Evolutionary conservation across 1,140 invertebrate genomes (phyloP).

Genomic region (Zaprionus gabonicus): DNA sequence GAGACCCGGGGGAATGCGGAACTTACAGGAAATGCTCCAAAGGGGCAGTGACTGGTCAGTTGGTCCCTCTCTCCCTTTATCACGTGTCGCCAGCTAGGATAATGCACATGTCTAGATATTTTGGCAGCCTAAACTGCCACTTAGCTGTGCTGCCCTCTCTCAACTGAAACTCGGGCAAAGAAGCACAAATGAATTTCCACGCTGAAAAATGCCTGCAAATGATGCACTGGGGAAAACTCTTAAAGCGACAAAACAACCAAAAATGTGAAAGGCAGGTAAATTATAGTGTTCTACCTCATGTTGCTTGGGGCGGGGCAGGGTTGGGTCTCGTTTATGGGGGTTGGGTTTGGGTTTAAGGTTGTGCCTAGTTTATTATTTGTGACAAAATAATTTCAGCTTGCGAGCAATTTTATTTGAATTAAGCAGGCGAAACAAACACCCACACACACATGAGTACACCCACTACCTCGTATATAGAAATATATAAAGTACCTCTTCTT

Average conservation of each 20-base stretch:
- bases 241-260: conserved; percentile 13
- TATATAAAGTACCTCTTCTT: background rate
- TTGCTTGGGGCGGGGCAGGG: background rate
- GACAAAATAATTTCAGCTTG: conserved; percentile 40
- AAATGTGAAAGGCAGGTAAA: conserved; percentile 33
- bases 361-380: conserved; percentile 40
- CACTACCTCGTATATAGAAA: background rate
- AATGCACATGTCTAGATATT: conserved; percentile 40
- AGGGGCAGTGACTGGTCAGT: conserved; percentile 20
- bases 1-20: conserved; percentile 25
- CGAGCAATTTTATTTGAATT: conserved; percentile 55
- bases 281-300: conserved; percentile 23
- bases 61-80: background rate
- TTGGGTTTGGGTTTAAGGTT: conserved; percentile 1
- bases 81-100: background rate
- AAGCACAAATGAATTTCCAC: conserved; percentile 23
- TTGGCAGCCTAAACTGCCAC: conserved; percentile 44
- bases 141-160: conserved; percentile 17
- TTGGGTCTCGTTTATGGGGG: background rate
- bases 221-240: conserved; percentile 40
- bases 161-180: background rate
- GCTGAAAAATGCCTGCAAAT: conserved; percentile 41
- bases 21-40: conserved; percentile 23
- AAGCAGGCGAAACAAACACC: conserved; percentile 27
- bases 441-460: background rate